Conservation (phyloP, 2,888 invertebrate species). For the Andrena bicolor region DNA sequence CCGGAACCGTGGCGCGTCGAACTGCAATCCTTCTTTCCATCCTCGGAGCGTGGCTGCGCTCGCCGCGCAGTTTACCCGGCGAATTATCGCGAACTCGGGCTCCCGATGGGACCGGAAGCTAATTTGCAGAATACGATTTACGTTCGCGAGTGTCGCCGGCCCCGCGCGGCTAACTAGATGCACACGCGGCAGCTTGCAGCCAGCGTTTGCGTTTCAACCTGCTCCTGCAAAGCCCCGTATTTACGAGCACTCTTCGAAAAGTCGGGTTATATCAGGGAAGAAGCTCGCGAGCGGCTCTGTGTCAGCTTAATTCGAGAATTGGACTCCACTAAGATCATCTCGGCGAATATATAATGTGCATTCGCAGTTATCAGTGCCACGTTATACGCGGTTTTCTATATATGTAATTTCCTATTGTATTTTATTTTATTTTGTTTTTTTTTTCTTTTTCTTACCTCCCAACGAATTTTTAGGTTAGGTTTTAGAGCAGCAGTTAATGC, state of each 20-base stretch:
- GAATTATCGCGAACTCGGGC: not conserved
- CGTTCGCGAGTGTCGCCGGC: not conserved
- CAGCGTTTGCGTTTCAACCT: not conserved
- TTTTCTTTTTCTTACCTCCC: too few species aligned
- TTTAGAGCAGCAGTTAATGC: too few species aligned
- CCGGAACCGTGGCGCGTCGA: not conserved
- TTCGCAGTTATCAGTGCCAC: too few species aligned
- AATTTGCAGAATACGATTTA: conserved; percentile 24
- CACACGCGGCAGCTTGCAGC: not conserved
- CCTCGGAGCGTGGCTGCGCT: not conserved
- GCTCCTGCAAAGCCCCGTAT: not conserved
- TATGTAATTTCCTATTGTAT: too few species aligned
- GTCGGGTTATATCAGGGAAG: not conserved
- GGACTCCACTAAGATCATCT: not conserved
- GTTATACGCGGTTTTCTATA: too few species aligned
- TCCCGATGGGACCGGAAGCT: not conserved
- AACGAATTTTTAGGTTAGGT: too few species aligned
- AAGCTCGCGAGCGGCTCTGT: not conserved
- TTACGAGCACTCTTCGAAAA: conserved; percentile 5
- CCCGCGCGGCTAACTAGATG: not conserved
- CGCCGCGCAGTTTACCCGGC: not conserved
- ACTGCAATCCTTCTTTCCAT: not conserved
- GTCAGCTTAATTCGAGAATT: not conserved
- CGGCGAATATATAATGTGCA: not conserved
- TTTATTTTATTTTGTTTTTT: too few species aligned